Percentiles rank a stretch among this genome's conserved stretches.
These are phyloP conservation scores for Sturnira hondurensis DNA, from an alignment of 2,113 vertebrate genomes.

Conservation along the genomic window DNA sequence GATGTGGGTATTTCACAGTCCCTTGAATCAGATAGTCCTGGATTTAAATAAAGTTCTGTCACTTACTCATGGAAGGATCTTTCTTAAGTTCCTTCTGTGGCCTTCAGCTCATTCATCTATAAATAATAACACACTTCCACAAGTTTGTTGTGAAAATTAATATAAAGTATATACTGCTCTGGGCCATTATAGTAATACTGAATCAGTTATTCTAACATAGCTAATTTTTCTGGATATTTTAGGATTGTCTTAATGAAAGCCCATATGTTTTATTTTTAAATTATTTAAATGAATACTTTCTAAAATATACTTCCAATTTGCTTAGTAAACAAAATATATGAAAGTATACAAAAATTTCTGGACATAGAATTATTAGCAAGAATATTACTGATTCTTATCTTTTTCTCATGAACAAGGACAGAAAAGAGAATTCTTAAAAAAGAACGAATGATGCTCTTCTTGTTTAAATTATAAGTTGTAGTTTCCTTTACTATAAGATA, in stretches of 20 bases:
- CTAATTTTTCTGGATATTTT: background rate
- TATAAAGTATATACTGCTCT: background rate
- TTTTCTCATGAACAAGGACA: background rate
- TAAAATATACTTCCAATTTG: background rate
- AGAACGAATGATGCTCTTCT: background rate
- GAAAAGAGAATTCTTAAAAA: background rate
- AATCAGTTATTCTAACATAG: background rate
- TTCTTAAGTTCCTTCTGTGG: background rate
- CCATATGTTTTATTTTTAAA: background rate
- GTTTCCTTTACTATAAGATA: background rate
- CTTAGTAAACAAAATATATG: background rate
- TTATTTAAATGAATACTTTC: background rate
- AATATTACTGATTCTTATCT: background rate
- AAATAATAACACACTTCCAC: background rate
- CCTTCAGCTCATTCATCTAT: background rate
- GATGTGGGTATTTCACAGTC: background rate
- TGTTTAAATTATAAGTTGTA: background rate
- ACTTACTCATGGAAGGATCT: background rate
- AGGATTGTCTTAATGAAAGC: background rate
- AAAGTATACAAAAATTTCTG: background rate
- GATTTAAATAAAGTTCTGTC: background rate
- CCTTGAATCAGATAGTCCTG: background rate
- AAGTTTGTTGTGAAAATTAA: background rate
- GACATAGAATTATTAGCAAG: background rate
- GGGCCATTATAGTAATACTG: background rate